Conservation (phyloP, 2,113 vertebrate species). For the Jacana jacana region DNA sequence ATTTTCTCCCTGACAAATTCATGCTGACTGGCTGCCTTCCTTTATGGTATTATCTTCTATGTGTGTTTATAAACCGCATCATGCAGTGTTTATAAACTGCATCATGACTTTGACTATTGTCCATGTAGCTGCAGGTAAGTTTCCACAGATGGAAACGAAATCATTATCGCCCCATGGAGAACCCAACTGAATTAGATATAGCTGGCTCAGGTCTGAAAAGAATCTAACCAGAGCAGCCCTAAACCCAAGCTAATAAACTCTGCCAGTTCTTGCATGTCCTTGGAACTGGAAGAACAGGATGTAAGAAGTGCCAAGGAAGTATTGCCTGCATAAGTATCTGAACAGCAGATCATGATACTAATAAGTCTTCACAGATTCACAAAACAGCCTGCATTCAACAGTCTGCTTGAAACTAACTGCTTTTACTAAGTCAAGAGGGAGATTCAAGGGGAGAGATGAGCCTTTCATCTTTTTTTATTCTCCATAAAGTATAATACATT, state of each 20-base stretch:
- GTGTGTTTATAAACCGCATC: background rate
- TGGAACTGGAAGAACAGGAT: constrained; percentile 28
- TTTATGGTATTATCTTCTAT: background rate
- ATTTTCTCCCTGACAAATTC: background rate
- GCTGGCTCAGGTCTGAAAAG: background rate
- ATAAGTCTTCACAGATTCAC: background rate
- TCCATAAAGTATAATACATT: background rate
- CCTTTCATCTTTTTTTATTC: background rate
- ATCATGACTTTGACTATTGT: background rate
- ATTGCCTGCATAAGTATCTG: background rate
- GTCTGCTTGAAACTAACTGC: background rate
- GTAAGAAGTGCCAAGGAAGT: background rate
- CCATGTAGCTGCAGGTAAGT: background rate
- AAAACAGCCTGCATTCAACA: background rate
- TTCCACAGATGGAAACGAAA: background rate
- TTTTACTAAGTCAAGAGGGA: background rate
- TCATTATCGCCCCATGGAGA: rapidly evolving
- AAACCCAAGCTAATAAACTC: background rate
- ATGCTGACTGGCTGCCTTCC: background rate
- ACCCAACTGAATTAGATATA: background rate
- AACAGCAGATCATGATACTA: background rate
- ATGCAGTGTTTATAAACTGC: background rate
- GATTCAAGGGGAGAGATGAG: background rate
- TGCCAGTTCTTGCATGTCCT: constrained; percentile 18
- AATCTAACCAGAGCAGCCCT: background rate